These are phyloP conservation scores for Chorisops tibialis DNA, from an alignment of 2,888 invertebrate genomes.

Conservation along the genomic window DNA sequence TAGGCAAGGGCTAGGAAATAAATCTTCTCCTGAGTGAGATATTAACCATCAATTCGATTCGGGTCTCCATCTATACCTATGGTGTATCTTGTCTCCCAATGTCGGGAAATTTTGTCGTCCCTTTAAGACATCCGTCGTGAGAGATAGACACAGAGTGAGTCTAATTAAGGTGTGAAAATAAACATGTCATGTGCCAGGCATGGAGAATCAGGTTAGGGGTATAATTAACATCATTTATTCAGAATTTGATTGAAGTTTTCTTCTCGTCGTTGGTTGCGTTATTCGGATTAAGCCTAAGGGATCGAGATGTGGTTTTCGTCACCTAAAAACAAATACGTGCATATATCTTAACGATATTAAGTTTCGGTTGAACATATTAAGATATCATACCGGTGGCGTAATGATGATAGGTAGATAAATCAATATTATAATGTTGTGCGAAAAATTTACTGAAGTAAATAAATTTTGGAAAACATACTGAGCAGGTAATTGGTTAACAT, in stretches of 20 bases:
- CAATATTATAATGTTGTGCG: too few species aligned
- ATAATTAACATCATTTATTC: slow-evolving; percentile 32
- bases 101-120: neutral
- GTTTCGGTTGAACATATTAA: too few species aligned
- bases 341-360: too few species aligned
- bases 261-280: neutral
- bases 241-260: slow-evolving; percentile 29
- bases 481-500: too few species aligned
- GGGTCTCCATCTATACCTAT: neutral
- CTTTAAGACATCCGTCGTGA: neutral
- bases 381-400: too few species aligned
- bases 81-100: neutral
- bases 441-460: too few species aligned
- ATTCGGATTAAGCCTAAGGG: too few species aligned
- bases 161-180: slow-evolving; percentile 31
- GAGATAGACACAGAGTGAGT: neutral
- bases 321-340: too few species aligned
- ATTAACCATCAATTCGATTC: neutral
- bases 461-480: too few species aligned
- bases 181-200: slow-evolving; percentile 27
- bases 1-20: neutral
- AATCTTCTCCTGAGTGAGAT: neutral
- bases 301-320: too few species aligned
- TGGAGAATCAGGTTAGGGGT: slow-evolving; percentile 27
- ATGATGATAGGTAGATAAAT: too few species aligned